Base-by-base conservation (phyloP, 2,113 vertebrate species). In the Tamias sibiricus region DNA sequence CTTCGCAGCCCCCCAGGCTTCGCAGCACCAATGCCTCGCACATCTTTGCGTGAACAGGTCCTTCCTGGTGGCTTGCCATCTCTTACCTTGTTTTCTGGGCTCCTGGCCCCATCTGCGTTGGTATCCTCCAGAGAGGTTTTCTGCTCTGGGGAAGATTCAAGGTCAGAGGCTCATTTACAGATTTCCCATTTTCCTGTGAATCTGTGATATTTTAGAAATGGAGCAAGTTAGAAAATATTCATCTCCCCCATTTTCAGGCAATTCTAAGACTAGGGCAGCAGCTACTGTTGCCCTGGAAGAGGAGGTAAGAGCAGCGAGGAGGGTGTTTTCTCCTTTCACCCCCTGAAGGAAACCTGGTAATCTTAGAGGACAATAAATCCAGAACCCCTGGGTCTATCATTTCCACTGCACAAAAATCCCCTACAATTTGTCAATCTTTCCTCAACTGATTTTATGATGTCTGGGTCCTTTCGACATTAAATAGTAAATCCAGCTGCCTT, bases 161-260 rank as follows among this genome's bases (percentile, higher is more conserved):
- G 64, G 97, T 95, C 91, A 84, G 89, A 93, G 92, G 52, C 68
- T 98, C 96, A 26, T 96, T 93, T 79, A 20, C 0, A 14, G 98
- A 80, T 6, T 97, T 96, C 0, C 94, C 93, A 32, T 87, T 97
- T 98, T 85, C 97, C 88, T 94, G 87, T 0, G 98, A 97, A 93
- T 95, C 98, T 99, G 95, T 85, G 76, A 57, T 4, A 57, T 28
- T 95, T 82, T 44, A 97, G 93, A 97, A 97, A 98, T 11, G 20
- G 57, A 80, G 76, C 37, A 88, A 37, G 52, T 92, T 72, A 97
- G 91, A 94, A 71, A 94, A 30, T 4, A 14, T 0, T 13, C 4
- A 3, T n/a, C n/a, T 71, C 62, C 32, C 59, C 19, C 10, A n/a
- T 16, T 68, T 90, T 2, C 37, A 47, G 92, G 42, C 19, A 4